Conservation (phyloP, 2,113 vertebrate genomes). For the Cromileptes altivelis region DNA sequence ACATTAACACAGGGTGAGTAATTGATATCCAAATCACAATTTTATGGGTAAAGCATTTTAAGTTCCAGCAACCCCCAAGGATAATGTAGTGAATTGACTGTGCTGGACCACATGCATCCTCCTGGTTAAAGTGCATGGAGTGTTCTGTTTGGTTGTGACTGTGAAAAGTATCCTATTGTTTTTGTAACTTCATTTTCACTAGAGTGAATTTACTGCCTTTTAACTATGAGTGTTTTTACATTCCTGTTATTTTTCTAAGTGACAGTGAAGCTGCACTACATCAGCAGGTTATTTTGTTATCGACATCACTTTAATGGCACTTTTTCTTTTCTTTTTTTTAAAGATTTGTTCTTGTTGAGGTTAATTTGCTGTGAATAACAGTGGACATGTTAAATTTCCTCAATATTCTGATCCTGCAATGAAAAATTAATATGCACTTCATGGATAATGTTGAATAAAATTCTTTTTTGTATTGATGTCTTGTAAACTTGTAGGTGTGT, state of each 20-base stretch:
- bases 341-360: background rate
- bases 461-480: background rate
- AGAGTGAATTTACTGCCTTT: background rate
- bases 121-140: too few relatives aligned
- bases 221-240: background rate
- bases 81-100: background rate
- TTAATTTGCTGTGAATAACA: background rate
- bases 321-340: conserved; percentile 4
- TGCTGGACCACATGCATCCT: background rate
- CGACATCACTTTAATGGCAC: background rate
- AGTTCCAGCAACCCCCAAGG: too few relatives aligned
- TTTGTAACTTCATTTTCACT: background rate
- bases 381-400: background rate
- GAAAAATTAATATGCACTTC: background rate
- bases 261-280: background rate
- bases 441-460: conserved; percentile 12
- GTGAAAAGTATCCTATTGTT: background rate
- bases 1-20: too few relatives aligned
- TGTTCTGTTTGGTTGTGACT: background rate
- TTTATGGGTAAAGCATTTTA: too few relatives aligned
- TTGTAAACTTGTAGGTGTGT: background rate
- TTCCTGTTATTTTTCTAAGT: conserved; percentile 14
- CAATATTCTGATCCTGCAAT: background rate
- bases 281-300: background rate
- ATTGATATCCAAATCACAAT: too few relatives aligned